Conservation (phyloP, 2,888 invertebrate genomes). For the Luperina testacea region DNA sequence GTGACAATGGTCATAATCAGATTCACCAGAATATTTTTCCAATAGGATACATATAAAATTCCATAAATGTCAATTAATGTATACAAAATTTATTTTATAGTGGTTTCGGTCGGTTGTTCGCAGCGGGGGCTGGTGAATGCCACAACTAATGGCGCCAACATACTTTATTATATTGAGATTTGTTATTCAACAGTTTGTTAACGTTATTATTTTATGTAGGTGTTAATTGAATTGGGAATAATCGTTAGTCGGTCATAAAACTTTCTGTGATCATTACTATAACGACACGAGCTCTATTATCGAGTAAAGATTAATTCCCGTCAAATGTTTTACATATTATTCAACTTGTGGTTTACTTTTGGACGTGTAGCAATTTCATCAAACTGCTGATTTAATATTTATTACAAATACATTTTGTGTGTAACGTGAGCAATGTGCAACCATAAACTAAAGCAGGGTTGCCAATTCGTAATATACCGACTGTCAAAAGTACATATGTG, state of each 20-base stretch:
- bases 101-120: constrained; percentile 55
- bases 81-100: constrained; percentile 57
- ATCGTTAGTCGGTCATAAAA: constrained; percentile 61
- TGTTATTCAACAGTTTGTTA: constrained; percentile 64
- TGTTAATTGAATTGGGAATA: constrained; percentile 70
- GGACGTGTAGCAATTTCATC: constrained; percentile 45
- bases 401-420: constrained; percentile 68
- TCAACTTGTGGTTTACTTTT: constrained; percentile 40
- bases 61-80: constrained; percentile 63
- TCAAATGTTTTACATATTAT: constrained; percentile 46
- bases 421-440: constrained; percentile 63
- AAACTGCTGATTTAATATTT: constrained; percentile 45
- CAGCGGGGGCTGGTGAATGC: constrained; percentile 62
- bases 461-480: constrained; percentile 14
- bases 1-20: constrained; percentile 47
- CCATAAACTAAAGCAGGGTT: constrained; percentile 35
- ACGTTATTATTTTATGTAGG: constrained; percentile 63
- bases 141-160: constrained; percentile 68
- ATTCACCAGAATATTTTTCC: constrained; percentile 46
- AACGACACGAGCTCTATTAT: constrained; percentile 43
- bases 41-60: constrained; percentile 51
- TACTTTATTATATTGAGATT: constrained; percentile 64
- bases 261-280: constrained; percentile 57
- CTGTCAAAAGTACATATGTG: neutral
- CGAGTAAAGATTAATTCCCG: constrained; percentile 50